Evolutionary conservation across 2,797 vertebrate genomes (phyloP), one percentile per base, ranked within the genome.

Genomic region (Sciurus carolinensis): DNA sequence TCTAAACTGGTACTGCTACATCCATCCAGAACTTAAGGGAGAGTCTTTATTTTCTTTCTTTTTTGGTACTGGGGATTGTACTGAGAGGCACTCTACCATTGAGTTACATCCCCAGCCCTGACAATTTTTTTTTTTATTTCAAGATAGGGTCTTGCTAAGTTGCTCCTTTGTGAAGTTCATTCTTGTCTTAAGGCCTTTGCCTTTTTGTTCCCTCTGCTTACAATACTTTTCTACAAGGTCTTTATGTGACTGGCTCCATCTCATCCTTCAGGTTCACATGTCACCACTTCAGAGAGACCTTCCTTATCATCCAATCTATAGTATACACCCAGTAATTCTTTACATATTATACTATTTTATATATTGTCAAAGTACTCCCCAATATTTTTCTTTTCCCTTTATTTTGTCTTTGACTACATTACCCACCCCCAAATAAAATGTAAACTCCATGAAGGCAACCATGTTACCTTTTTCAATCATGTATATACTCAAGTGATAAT

Each of bases 231-330:
- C 42, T 20, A 82, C 9, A 57, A 88, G 50, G 54, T 85, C 30
- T 72, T 62, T 33, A 84, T 59, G 28, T 82, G 50, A 5, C 26
- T 94, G 47, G 14, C 33, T 90, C 26, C 59, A 87, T 90, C 22
- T 92, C 54, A 91, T 94, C 17, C 91, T 95, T 92, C 9, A 50
- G 4, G 8, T 90, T 90, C 28, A 42, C 73, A 92, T 72, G 7
- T 9, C 24, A 44, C 24, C 26, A 85, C 5, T 67, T 89, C 39
- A 85, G 36, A 88, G 50, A 91, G 57, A 28, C 11, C n/a, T 82
- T 79, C 26, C 50, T 47, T 94, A 50, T 83, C 36, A 87, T 67
- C 22, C 39, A 85, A 50, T 91, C 33, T 88, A 47, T 2, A 92
- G n/a, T 47, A 91, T 62, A 82, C 15, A 36, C n/a, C 2, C 26